Base-by-base conservation (phyloP, 2,113 vertebrate genomes). In the Carassius auratus region DNA sequence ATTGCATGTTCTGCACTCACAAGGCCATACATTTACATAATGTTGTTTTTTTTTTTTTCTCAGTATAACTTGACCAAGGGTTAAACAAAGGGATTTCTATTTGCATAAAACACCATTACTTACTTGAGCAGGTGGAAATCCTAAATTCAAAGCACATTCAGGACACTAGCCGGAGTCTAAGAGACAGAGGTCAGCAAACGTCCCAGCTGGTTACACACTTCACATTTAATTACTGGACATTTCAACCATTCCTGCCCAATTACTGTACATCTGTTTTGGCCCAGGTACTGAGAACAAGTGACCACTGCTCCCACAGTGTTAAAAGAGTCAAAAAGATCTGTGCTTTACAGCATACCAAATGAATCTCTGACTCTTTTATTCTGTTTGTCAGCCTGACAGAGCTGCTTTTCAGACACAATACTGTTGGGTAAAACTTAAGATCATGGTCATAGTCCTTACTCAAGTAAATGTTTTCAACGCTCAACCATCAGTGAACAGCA, bases 211-310 rank as follows among this genome's bases (percentile, higher is more conserved):
- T 88, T 85, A 85, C 77, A 83, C 80, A 80, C 55, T 76, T 85
- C 86, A 77, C 62, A 73, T 86, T 84, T 86, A 81, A 83, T 80
- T 91, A 91, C 88, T 68, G 15, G 8, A 42, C 86, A 89, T 89
- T 76, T 90, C 88, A 88, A 89, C 87, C 61, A 85, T 86, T 84
- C 89, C 86, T 83, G 83, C 36, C 52, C 77, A 79, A 89, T 87
- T 89, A 88, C 84, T 23, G 57, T 81, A 89, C 87, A 91, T 86
- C 87, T 89, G 89, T 77, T 84, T 77, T 68, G 36, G 80, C 76
- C 59, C 83, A 52, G 33, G 68, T 83, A 48, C 61, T 36, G 23
- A 76, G 59, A 19, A 76, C 74, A 66, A 86, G 69, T 85, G 66
- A 61, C 71, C 79, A 84, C 33, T 76, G 48, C n/a, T 83, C 77